Evolutionary conservation across 2,888 invertebrate genomes (phyloP).

Genomic region (Pheosia gnoma): DNA sequence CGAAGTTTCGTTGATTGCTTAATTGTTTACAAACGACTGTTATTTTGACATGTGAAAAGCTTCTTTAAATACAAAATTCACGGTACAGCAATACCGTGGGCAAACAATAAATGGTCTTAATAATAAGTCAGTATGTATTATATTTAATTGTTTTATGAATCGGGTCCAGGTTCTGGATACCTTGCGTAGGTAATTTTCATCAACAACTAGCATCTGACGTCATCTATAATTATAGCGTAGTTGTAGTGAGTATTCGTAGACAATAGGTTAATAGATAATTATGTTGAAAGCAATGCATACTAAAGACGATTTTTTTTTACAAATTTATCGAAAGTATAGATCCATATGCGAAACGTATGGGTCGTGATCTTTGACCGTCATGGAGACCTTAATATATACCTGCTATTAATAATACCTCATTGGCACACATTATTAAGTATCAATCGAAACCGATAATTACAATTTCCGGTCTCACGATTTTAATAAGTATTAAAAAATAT

Average conservation of each 20-base stretch:
- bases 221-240: too few relatives aligned
- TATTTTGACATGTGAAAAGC: conserved; percentile 52
- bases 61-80: too few relatives aligned
- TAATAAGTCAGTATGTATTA: too few relatives aligned
- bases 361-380: conserved; percentile 21
- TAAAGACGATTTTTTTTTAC: not conserved
- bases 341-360: not conserved
- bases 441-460: conserved; percentile 37
- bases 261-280: not conserved
- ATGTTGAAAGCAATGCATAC: not conserved
- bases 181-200: too few relatives aligned
- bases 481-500: conserved; percentile 16
- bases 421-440: conserved; percentile 21
- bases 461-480: conserved; percentile 33
- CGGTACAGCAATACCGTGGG: too few relatives aligned
- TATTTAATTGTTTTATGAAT: too few relatives aligned
- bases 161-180: too few relatives aligned
- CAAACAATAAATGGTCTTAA: too few relatives aligned
- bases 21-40: conserved; percentile 68
- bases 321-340: not conserved
- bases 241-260: too few relatives aligned
- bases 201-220: too few relatives aligned
- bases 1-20: conserved; percentile 75
- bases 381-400: conserved; percentile 4
- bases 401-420: conserved; percentile 34